Percentiles rank a stretch among this genome's conserved stretches.
phyloP scores from a whole-genome alignment of 2,113 vertebrate genomes.

The Cinclus mexicanus region DNA sequence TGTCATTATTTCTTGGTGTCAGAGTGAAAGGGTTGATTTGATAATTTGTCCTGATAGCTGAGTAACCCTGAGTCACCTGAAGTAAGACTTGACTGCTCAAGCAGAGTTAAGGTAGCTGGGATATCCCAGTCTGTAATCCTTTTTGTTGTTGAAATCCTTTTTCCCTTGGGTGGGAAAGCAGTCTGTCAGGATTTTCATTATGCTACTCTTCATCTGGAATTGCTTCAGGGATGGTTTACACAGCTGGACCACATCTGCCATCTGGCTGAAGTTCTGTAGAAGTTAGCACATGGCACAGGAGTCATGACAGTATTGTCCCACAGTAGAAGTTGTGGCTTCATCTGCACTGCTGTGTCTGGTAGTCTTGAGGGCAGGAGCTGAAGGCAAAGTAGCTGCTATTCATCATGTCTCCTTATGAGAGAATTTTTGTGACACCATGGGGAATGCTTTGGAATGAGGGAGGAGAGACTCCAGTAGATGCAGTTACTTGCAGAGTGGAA shows the following conservation, averaged over 20 bases:
- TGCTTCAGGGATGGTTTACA: neutral
- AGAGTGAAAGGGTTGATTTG: slow-evolving; percentile 55
- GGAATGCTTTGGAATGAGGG: neutral
- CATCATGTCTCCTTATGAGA: neutral
- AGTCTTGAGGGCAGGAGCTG: neutral
- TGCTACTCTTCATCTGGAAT: neutral
- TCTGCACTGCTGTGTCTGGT: neutral
- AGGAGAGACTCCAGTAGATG: neutral
- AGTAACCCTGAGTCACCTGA: neutral
- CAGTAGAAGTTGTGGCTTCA: neutral
- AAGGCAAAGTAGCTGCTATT: neutral
- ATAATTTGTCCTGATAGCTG: slow-evolving; percentile 46
- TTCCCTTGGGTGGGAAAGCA: slow-evolving; percentile 19
- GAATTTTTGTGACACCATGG: neutral
- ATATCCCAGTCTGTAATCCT: slow-evolving; percentile 19
- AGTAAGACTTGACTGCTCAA: neutral
- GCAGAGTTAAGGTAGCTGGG: slow-evolving; percentile 7
- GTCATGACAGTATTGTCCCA: rapidly evolving
- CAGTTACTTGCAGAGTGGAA: neutral
- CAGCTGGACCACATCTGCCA: neutral
- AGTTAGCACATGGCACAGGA: neutral
- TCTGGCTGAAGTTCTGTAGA: neutral
- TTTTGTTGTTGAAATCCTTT: slow-evolving; percentile 3
- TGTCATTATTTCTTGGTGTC: slow-evolving; percentile 36
- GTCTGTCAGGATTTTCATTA: slow-evolving; percentile 4